Evolutionary conservation across 2,888 invertebrate genomes (phyloP), one percentile per base, ranked within the genome.

Genomic region (Cerastis rubricosa): DNA sequence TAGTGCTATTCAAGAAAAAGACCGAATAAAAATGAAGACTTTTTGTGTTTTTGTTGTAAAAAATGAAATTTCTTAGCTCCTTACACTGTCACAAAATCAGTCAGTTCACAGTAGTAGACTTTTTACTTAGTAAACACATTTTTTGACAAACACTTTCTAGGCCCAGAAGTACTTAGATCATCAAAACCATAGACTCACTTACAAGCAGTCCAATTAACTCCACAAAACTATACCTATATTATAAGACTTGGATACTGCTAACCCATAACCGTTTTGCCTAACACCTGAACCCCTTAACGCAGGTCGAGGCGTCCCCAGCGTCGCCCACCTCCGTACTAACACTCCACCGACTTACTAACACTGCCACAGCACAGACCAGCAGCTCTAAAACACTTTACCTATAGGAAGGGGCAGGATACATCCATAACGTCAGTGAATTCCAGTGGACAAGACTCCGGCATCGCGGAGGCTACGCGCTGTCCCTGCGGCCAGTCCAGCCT

Each of bases 381-480:
- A 77, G 63, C 64, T 87, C 49, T 87, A 75, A 76, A 82, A 89
- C 89, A 89, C 89, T 83, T 86, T 81, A 88, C 81, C 82, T 89
- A 84, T 94, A 96, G 96, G 95, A 96, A 95, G 89, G 96, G 95
- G 85, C 95, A 95, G 86, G 98, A 98, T 94, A 98, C 98, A 74
- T 98, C 98, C 83, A 97, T 98, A 94, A 98, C 98, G 89, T 98
- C 98, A 85, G 97, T 98, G 89, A 98, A 98, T 96, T 98, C 98
- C 88, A 98, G 98, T 91, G 98, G 98, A 25, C 98, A 98, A 92
- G 98, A 98, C 95, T 98, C 98, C 68, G 98, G 98, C 75, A 98
- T 98, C 85, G 98, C 96, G 0, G 97, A 96, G 83, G 95, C 92
- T 0, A 91, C 88, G 78, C 91, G 97, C 76, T 98, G 98, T 91